These are phyloP conservation scores for Troides aeacus DNA, from an alignment of 2,888 invertebrate species.

Conservation along the genomic window DNA sequence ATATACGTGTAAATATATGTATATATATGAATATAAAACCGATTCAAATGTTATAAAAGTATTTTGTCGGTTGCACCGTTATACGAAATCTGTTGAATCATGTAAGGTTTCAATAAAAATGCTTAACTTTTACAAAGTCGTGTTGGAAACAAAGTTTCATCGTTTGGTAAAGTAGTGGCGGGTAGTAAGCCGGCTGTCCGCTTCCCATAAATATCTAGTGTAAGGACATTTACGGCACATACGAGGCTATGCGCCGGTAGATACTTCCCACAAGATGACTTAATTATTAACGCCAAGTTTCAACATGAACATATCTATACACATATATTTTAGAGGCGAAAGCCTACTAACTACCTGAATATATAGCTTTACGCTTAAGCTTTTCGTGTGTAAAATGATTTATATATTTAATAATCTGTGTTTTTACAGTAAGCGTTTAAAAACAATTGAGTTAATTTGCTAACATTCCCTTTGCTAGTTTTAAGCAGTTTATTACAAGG, in stretches of 20 bases:
- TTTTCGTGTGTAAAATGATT: too few species aligned
- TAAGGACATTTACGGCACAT: slow-evolving; percentile 15
- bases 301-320: neutral
- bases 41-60: neutral
- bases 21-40: neutral
- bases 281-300: slow-evolving; percentile 1
- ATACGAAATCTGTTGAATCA: slow-evolving; percentile 7
- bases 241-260: slow-evolving; percentile 1
- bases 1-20: neutral
- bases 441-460: too few species aligned
- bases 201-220: slow-evolving; percentile 5
- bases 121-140: slow-evolving; percentile 1
- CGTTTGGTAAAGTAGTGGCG: slow-evolving; percentile 10
- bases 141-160: slow-evolving; percentile 1
- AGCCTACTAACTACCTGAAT: too few species aligned
- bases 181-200: slow-evolving; percentile 1
- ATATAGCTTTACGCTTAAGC: too few species aligned
- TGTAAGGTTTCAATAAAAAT: slow-evolving; percentile 4
- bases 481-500: too few species aligned
- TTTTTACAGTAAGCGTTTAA: too few species aligned
- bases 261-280: slow-evolving; percentile 7
- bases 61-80: too few species aligned
- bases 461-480: too few species aligned
- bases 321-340: too few species aligned
- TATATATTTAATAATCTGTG: too few species aligned